A percentile compares a stretch with the other conserved stretches of the same genome.
phyloP scores from a whole-genome alignment of 2,888 invertebrate species.

The Drosophila greeni region DNA sequence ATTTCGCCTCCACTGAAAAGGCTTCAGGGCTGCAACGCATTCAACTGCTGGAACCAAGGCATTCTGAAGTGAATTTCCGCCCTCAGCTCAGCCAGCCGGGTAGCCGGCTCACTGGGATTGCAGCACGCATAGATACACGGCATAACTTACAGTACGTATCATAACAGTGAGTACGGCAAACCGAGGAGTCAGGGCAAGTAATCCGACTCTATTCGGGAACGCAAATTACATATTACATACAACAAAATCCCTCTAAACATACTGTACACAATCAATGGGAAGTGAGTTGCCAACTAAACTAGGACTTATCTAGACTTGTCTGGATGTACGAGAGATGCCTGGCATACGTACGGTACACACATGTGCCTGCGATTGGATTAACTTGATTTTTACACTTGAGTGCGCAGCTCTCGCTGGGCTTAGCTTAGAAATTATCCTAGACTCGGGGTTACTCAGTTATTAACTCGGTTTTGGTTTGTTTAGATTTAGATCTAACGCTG shows the following conservation, averaged over 20 bases:
- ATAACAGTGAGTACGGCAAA: constrained; percentile 18
- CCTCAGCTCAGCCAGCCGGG: constrained; percentile 4
- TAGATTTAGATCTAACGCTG: constrained; percentile 64
- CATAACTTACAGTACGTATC: constrained; percentile 14
- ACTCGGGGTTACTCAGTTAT: constrained; percentile 36
- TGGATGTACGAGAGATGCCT: constrained; percentile 51
- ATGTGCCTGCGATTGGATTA: constrained; percentile 43
- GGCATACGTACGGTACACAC: constrained; percentile 40
- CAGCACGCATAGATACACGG: constrained; percentile 14
- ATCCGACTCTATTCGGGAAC: constrained; percentile 16
- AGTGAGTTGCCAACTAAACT: constrained; percentile 47
- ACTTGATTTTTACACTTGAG: constrained; percentile 65
- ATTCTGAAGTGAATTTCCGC: constrained; percentile 4
- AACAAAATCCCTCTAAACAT: constrained; percentile 45
- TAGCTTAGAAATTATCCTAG: constrained; percentile 60
- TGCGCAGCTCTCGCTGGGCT: constrained; percentile 47
- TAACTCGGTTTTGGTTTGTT: constrained; percentile 33
- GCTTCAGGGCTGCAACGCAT: constrained; percentile 25
- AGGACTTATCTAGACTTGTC: constrained; percentile 31
- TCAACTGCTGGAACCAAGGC: constrained; percentile 24
- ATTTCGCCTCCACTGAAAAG: constrained; percentile 19
- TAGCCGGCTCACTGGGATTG: constrained; percentile 7
- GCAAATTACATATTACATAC: constrained; percentile 23
- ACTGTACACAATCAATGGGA: constrained; percentile 58
- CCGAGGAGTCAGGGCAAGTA: neutral